Conservation (phyloP, 1,140 invertebrate species). For the Atopsyche davidsoni region DNA sequence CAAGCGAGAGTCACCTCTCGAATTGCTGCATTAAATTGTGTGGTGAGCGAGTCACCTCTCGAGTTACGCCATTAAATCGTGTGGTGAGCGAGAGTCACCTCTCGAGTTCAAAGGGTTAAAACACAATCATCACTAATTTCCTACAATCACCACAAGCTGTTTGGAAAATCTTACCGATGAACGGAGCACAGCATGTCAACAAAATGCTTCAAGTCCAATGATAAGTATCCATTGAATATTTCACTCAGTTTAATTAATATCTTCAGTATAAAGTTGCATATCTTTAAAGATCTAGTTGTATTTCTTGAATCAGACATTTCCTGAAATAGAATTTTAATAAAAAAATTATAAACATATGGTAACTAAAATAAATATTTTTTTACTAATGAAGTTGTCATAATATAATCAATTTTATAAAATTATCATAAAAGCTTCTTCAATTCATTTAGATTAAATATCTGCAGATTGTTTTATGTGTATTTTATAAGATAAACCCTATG, state of each 20-base stretch:
- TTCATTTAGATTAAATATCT: too few relatives aligned
- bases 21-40: background rate
- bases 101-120: background rate
- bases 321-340: conserved; percentile 16
- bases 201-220: conserved; percentile 8
- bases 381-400: too few relatives aligned
- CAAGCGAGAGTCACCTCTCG: too few relatives aligned
- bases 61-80: too few relatives aligned
- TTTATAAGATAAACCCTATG: too few relatives aligned
- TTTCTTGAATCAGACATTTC: conserved; percentile 12
- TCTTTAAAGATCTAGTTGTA: conserved; percentile 19
- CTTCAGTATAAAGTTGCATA: conserved; percentile 23
- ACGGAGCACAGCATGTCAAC: conserved; percentile 7
- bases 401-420: too few relatives aligned
- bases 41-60: background rate
- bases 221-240: conserved; percentile 15
- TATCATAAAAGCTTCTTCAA: too few relatives aligned
- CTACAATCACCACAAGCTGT: too few relatives aligned
- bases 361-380: too few relatives aligned
- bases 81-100: too few relatives aligned
- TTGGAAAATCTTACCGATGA: conserved; percentile 23
- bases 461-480: too few relatives aligned
- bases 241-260: conserved; percentile 24
- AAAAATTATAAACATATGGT: conserved; percentile 1
- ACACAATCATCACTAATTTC: too few relatives aligned